Evolutionary conservation across 1,140 invertebrate genomes (phyloP).

Genomic region (Macrocentrus cingulum): DNA sequence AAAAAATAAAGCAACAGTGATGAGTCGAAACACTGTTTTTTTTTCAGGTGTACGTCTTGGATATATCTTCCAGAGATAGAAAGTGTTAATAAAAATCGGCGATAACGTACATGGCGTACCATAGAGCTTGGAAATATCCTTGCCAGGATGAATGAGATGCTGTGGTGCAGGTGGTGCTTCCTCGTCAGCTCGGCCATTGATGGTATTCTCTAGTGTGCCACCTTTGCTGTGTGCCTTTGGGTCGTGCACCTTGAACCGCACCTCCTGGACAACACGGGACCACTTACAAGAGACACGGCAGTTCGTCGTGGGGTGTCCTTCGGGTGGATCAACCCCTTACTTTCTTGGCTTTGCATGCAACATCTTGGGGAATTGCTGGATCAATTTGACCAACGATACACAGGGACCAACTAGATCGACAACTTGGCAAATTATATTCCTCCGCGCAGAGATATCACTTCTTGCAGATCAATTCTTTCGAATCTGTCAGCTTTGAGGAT

Average conservation of each 20-base stretch:
- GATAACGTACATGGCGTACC: conserved; percentile 49
- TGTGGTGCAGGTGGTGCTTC: conserved; percentile 71
- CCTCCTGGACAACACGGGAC: conserved; percentile 83
- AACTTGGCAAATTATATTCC: neutral
- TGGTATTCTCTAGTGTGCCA: conserved; percentile 85
- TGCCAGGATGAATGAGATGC: conserved; percentile 77
- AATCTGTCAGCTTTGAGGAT: conserved; percentile 17
- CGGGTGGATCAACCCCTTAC: conserved; percentile 41
- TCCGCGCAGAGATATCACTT: neutral
- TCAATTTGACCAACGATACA: neutral
- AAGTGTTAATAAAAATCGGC: conserved; percentile 17
- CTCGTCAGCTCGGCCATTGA: conserved; percentile 76
- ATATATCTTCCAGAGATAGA: conserved; percentile 7
- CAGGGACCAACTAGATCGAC: neutral
- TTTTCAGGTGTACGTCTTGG: conserved; percentile 16
- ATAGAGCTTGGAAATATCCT: conserved; percentile 85
- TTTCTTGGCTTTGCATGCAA: conserved; percentile 42
- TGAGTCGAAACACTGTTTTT: neutral
- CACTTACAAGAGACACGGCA: conserved; percentile 70
- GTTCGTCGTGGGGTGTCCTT: conserved; percentile 48
- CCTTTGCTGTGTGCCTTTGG: conserved; percentile 89
- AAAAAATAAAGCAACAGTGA: neutral
- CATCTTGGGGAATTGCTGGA: conserved; percentile 23
- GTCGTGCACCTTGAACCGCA: conserved; percentile 91
- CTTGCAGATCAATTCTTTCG: neutral